A percentile compares a stretch with the other conserved stretches of the same genome.
These are phyloP conservation scores for Pilophorus perplexus DNA, from an alignment of 2,888 invertebrate genomes.

Conservation along the genomic window DNA sequence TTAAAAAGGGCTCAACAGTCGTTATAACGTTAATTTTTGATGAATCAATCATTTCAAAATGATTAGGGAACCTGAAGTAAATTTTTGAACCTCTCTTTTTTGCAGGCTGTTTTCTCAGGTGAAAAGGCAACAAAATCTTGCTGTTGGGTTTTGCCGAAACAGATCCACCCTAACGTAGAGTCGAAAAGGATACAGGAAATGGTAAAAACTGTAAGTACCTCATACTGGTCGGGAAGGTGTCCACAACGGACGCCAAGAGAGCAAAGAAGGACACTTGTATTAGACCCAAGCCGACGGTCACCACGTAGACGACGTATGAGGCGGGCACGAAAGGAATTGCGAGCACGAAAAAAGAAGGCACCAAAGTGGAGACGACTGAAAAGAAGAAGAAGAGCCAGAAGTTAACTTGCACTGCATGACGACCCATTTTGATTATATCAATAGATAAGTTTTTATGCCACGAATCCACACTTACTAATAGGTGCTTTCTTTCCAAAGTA, in stretches of 20 bases:
- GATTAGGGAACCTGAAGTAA: too few species aligned
- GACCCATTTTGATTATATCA: not conserved
- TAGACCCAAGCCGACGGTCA: constrained; percentile 40
- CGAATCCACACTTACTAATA: constrained; percentile 21
- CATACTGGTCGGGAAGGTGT: constrained; percentile 64
- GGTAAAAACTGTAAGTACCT: too few species aligned
- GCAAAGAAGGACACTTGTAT: constrained; percentile 56
- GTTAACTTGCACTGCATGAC: not conserved
- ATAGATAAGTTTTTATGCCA: not conserved
- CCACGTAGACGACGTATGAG: constrained; percentile 37
- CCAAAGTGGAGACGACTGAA: constrained; percentile 1
- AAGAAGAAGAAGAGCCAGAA: not conserved
- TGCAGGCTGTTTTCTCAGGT: too few species aligned
- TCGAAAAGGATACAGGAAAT: too few species aligned
- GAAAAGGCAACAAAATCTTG: too few species aligned
- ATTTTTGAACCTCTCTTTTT: too few species aligned
- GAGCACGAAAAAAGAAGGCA: constrained; percentile 11
- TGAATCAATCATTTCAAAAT: too few species aligned
- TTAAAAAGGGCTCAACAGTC: too few species aligned
- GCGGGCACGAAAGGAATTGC: constrained; percentile 41
- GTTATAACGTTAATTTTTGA: too few species aligned
- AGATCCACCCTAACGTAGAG: too few species aligned
- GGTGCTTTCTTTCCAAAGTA: constrained; percentile 48
- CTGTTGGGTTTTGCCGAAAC: too few species aligned
- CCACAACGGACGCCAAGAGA: constrained; percentile 62